Evolutionary conservation across 2,797 vertebrate genomes (phyloP), one percentile per base, ranked within the genome.

Genomic region (Manis pentadactyla): DNA sequence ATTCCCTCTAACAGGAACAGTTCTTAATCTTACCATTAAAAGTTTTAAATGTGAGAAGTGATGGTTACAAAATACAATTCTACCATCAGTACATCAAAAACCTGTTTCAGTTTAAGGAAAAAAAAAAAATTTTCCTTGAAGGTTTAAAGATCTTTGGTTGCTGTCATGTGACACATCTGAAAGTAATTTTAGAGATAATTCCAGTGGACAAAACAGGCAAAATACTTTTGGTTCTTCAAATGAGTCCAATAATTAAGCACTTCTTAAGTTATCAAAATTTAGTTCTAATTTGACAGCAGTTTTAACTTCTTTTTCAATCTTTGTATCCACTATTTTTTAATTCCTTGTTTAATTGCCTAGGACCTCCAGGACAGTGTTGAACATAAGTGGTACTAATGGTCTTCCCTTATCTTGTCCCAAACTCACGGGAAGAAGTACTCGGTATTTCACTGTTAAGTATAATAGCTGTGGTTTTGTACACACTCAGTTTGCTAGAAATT

Each of bases 21-120:
- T 23, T 89, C 14, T 78, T 93, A 87, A 95, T 29, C 51, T 71
- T 82, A 63, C 61, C 74, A 86, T 78, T 87, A 73, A 46, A 46
- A 63, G 55, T 90, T 78, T 73, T 92, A 83, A 78, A 68, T 14
- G 53, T 27, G 21, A 18, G 27, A 81, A 90, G 79, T 77, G 68
- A 68, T 61, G 29, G 51, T 75, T 87, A 78, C 34, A 90, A 89
- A 78, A 59, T 46, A 49, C 5, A 53, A 3, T 61, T 69, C 23
- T 69, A 85, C 49, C 29, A 63, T 53, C 53, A 69, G 42, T 14
- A 11, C 64, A 61, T 61, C 46, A 53, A 78, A 55, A 51, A 71
- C 7, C 79, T 66, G 42, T 59, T 90, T 92, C 51, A 61, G 69
- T 87, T 93, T 79, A 42, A 46, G 31, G 19, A 31, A 39, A 18